A percentile compares a stretch with the other conserved stretches of the same genome.
These are phyloP conservation scores for Psix sp. DNA, from an alignment of 1,140 invertebrate genomes.

Conservation along the genomic window DNA sequence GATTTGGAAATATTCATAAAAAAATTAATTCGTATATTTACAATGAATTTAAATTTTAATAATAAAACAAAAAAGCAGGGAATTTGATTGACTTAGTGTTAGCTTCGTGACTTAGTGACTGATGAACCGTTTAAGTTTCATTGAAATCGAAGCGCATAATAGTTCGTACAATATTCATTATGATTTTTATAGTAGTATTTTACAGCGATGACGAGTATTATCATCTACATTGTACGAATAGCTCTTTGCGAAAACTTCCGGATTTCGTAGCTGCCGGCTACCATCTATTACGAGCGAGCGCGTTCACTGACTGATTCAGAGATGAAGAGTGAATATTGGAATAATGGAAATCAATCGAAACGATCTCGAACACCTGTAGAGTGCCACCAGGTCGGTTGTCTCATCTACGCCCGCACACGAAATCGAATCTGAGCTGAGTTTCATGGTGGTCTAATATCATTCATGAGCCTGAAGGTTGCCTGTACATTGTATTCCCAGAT, in stretches of 20 bases:
- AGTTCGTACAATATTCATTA: no score
- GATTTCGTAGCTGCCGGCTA: conserved; percentile 29
- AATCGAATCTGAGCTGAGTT: conserved; percentile 34
- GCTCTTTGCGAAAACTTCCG: conserved; percentile 19
- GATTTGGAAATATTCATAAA: no score
- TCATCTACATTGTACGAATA: conserved; percentile 19
- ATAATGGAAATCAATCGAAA: conserved; percentile 41
- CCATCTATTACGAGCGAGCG: conserved; percentile 24
- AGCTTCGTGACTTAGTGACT: no score
- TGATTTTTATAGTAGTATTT: conserved; percentile 17
- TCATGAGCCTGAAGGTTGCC: conserved; percentile 14
- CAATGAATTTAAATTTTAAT: no score
- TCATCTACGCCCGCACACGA: conserved; percentile 8
- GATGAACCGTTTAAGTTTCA: no score
- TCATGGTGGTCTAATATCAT: conserved; percentile 40
- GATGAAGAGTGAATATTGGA: conserved; percentile 33
- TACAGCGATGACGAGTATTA: conserved; percentile 14
- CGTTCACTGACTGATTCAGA: conserved; percentile 29
- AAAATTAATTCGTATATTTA: no score
- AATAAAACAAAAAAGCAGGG: no score
- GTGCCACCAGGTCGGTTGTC: conserved; percentile 16
- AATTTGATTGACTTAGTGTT: no score
- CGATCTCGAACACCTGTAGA: conserved; percentile 43
- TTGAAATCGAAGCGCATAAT: no score
- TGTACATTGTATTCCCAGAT: conserved; percentile 12